phyloP scores from a whole-genome alignment of 2,113 vertebrate species.

The Glareola pratincola region DNA sequence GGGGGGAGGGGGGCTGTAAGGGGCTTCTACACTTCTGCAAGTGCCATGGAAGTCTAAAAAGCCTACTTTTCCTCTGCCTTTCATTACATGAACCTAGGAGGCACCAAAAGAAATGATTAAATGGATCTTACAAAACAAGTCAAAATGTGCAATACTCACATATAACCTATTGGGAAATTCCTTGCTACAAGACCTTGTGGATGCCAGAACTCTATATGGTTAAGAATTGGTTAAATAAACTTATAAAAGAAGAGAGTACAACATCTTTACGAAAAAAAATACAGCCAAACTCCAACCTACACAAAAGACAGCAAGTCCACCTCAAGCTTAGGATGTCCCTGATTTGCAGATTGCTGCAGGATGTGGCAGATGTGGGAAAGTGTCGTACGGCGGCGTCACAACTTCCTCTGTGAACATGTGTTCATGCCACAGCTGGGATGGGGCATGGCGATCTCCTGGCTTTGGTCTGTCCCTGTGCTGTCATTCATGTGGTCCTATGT shows the following conservation, averaged over 20 bases:
- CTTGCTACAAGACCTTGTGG: neutral
- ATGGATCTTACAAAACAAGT: neutral
- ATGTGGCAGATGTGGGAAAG: neutral
- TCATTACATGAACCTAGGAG: neutral
- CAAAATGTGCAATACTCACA: fast-evolving
- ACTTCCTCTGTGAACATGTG: neutral
- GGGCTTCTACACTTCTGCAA: neutral
- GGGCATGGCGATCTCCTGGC: neutral
- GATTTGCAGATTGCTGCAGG: neutral
- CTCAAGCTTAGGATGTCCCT: neutral
- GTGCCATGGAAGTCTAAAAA: neutral
- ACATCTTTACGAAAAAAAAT: neutral
- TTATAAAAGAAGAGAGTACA: neutral
- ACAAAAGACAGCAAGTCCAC: neutral
- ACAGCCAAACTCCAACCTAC: neutral
- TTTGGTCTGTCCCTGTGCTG: neutral
- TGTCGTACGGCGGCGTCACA: fast-evolving
- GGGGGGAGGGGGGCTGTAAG: neutral
- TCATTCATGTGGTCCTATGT: neutral
- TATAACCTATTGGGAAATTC: neutral
- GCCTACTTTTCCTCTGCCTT: neutral
- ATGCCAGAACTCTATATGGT: neutral
- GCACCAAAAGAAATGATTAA: neutral
- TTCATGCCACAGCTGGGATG: neutral
- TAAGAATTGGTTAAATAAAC: neutral